Evolutionary conservation across 2,113 vertebrate species (phyloP).

Genomic region (Gambusia affinis): DNA sequence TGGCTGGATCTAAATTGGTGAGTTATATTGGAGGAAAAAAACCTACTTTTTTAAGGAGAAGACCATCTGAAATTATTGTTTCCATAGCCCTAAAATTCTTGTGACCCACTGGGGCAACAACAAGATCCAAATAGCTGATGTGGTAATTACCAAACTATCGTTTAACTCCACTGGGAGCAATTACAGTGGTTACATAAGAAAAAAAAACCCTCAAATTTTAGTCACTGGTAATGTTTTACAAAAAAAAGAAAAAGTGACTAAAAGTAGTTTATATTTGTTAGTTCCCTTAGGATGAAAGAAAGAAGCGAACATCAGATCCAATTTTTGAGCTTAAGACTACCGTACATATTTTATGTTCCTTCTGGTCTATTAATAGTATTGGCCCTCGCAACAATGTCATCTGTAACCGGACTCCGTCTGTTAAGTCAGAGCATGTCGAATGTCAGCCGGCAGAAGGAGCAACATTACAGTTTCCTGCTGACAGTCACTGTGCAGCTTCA

Average conservation of each 20-base stretch:
- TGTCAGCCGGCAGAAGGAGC: conserved; percentile 86
- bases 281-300: background rate
- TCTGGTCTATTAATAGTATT: conserved; percentile 91
- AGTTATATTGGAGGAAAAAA: too few relatives aligned
- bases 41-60: too few relatives aligned
- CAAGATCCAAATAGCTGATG: conserved; percentile 28
- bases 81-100: conserved; percentile 9
- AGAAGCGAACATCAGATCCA: conserved; percentile 50
- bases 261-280: too few relatives aligned
- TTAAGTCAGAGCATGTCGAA: conserved; percentile 87
- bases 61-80: background rate
- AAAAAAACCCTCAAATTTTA: background rate
- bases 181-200: conserved; percentile 4
- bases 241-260: too few relatives aligned
- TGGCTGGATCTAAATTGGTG: too few relatives aligned
- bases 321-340: conserved; percentile 69
- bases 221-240: too few relatives aligned
- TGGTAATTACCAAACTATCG: conserved; percentile 7
- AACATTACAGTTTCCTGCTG: conserved; percentile 65
- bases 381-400: conserved; percentile 92
- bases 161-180: conserved; percentile 8
- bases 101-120: conserved; percentile 26
- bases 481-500: conserved; percentile 82
- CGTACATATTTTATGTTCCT: conserved; percentile 84
- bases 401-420: conserved; percentile 93